A percentile compares a stretch with the other conserved stretches of the same genome.
These are phyloP conservation scores for Aleiodes leptofemur DNA, from an alignment of 2,888 invertebrate species.

Conservation along the genomic window DNA sequence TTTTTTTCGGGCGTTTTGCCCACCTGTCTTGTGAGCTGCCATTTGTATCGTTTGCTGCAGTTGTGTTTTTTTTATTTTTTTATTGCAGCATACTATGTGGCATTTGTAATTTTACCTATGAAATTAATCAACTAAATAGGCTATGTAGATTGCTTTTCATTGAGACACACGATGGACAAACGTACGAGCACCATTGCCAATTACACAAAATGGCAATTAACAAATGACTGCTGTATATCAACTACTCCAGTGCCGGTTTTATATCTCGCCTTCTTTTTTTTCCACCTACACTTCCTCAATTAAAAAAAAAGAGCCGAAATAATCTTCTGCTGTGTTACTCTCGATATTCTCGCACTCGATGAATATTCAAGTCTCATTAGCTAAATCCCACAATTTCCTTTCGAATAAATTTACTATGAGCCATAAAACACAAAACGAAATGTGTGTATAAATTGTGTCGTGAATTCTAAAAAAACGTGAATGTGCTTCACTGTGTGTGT, in stretches of 20 bases:
- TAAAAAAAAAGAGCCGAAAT: not conserved
- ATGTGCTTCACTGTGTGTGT: too few relatives aligned
- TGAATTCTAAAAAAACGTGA: too few relatives aligned
- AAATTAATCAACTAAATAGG: not conserved
- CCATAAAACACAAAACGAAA: too few relatives aligned
- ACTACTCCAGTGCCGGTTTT: conserved; percentile 14
- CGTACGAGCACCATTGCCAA: conserved; percentile 52
- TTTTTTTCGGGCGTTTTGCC: conserved; percentile 77
- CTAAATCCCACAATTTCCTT: too few relatives aligned
- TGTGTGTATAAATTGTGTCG: too few relatives aligned
- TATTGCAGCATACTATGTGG: not conserved
- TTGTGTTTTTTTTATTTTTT: not conserved
- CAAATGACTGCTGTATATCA: conserved; percentile 11
- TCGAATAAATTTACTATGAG: too few relatives aligned
- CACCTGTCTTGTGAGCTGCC: conserved; percentile 76
- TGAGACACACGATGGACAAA: conserved; percentile 47
- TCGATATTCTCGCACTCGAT: too few relatives aligned
- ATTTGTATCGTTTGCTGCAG: conserved; percentile 59
- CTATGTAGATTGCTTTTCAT: conserved; percentile 51
- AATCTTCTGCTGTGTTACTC: not conserved
- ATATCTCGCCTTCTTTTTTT: not conserved
- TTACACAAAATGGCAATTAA: conserved; percentile 36
- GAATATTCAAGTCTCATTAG: too few relatives aligned
- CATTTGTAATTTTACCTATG: not conserved
- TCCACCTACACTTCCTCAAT: not conserved